phyloP scores from a whole-genome alignment of 2,113 vertebrate species.

The Oreochromis aureus region DNA sequence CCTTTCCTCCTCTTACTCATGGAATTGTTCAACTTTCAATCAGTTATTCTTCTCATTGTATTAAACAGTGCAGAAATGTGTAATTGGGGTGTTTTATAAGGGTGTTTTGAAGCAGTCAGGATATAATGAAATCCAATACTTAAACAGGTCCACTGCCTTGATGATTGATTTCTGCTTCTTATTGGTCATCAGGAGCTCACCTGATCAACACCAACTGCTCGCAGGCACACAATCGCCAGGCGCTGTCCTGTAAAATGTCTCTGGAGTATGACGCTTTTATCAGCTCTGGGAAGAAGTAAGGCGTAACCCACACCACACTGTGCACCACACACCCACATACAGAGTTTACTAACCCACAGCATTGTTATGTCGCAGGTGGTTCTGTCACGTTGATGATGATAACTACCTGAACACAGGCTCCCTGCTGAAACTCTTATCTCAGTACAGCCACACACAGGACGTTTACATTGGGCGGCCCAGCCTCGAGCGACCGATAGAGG shows the following conservation, averaged over 20 bases:
- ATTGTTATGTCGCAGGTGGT: conserved; percentile 74
- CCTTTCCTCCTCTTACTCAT: neutral
- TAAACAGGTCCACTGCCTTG: neutral
- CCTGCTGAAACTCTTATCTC: conserved; percentile 81
- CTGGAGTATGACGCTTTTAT: conserved; percentile 88
- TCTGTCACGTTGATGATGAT: conserved; percentile 91
- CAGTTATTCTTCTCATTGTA: neutral
- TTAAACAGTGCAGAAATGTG: neutral
- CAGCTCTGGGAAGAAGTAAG: conserved; percentile 85
- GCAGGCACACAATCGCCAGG: conserved; percentile 85
- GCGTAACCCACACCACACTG: neutral
- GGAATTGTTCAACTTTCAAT: conserved; percentile 15
- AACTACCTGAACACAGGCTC: conserved; percentile 83
- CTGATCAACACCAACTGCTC: conserved; percentile 93
- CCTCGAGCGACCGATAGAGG: conserved; percentile 87
- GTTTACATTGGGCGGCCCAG: conserved; percentile 90
- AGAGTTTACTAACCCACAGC: neutral
- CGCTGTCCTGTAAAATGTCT: conserved; percentile 92
- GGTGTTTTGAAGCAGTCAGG: neutral
- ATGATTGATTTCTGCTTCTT: neutral
- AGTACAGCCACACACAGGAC: conserved; percentile 79
- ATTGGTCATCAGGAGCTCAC: conserved; percentile 61
- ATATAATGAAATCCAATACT: neutral
- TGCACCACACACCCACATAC: neutral
- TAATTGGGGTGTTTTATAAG: neutral